Percentiles rank a stretch among this genome's conserved stretches.
phyloP scores from a whole-genome alignment of 2,797 vertebrate genomes.

The Sarcophilus harrisii region DNA sequence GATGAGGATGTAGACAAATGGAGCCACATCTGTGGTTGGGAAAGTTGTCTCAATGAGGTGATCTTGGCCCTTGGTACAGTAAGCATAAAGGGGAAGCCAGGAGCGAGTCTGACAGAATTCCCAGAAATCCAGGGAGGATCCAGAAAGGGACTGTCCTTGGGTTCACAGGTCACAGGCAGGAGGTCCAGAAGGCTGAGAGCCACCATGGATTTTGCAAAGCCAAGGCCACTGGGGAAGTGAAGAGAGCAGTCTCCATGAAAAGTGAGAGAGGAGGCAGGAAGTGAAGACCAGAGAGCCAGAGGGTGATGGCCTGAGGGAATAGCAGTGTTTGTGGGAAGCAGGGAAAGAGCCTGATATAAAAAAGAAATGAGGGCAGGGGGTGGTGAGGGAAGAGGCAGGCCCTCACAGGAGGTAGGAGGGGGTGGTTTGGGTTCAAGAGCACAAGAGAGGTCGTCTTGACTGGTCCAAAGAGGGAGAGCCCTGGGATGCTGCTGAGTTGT shows the following conservation, averaged over 20 bases:
- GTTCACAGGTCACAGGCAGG: not conserved
- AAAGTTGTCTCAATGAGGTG: not conserved
- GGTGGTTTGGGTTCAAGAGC: not conserved
- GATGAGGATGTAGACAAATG: not conserved
- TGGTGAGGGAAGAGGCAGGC: not conserved
- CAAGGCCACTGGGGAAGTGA: not conserved
- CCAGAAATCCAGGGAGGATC: not conserved
- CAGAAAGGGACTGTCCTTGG: not conserved
- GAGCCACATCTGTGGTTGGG: not conserved
- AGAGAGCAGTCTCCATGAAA: not conserved
- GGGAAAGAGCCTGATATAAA: not conserved
- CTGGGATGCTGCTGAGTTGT: not conserved
- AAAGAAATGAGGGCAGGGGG: not conserved
- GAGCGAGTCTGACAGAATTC: not conserved
- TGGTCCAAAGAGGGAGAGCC: not conserved
- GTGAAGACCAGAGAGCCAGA: not conserved
- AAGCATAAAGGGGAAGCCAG: not conserved
- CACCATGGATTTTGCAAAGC: not conserved
- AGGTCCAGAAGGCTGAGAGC: not conserved
- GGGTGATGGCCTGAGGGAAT: not conserved
- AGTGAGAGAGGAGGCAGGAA: not conserved
- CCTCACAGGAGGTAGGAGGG: not conserved
- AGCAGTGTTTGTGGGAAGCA: not conserved
- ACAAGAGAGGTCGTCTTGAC: not conserved
- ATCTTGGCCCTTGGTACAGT: not conserved